phyloP scores from a whole-genome alignment of 2,888 invertebrate species.

The Conops quadrifasciatus region DNA sequence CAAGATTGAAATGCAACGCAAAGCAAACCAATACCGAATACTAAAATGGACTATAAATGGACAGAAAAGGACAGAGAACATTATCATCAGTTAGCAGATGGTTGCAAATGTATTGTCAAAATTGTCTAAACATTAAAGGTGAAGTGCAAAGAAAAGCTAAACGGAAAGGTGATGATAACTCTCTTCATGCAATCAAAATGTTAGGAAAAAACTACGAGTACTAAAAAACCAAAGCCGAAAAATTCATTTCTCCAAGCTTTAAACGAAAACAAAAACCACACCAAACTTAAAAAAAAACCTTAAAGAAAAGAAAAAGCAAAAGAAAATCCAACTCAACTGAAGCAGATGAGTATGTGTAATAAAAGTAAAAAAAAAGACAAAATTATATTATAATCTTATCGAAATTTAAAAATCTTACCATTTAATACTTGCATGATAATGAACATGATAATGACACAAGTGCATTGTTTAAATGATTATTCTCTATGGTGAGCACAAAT shows the following conservation, averaged over 20 bases:
- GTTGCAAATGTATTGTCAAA: no score
- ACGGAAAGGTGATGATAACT: no score
- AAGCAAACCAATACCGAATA: constrained; percentile 7
- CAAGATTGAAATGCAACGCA: constrained; percentile 10
- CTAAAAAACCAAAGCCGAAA: constrained; percentile 36
- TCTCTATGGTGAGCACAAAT: constrained; percentile 25
- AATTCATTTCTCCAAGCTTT: constrained; percentile 39
- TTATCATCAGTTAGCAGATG: no score
- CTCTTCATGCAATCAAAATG: no score
- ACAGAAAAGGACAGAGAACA: constrained; percentile 20
- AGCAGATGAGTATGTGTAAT: constrained; percentile 3
- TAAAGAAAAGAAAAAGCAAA: neutral
- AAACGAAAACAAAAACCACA: constrained; percentile 39
- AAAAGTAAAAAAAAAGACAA: constrained; percentile 1
- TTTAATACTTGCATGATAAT: neutral
- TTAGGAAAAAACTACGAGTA: no score
- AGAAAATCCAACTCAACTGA: neutral
- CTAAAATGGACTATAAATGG: neutral
- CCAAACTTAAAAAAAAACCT: neutral
- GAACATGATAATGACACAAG: neutral
- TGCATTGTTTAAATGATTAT: constrained; percentile 18
- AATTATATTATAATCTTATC: neutral
- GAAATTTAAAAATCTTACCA: constrained; percentile 13
- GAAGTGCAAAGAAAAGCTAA: no score
- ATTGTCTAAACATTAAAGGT: no score